phyloP scores from a whole-genome alignment of 2,113 vertebrate species.

The Chaenocephalus aceratus region DNA sequence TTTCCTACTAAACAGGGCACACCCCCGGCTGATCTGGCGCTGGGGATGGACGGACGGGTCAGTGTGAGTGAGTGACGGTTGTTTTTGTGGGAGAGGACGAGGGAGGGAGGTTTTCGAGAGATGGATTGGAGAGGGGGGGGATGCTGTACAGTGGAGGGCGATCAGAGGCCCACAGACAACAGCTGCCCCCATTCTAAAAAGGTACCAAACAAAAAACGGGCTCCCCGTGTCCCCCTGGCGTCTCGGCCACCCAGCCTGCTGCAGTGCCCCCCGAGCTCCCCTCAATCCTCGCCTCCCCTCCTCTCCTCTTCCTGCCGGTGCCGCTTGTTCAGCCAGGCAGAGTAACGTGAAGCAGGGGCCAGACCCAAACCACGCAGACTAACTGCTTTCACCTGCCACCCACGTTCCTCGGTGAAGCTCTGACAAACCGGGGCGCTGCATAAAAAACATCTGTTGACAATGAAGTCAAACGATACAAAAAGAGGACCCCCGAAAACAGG shows the following conservation, averaged over 20 bases:
- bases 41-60: slow-evolving; percentile 46
- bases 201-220: slow-evolving; percentile 57
- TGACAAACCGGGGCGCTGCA: slow-evolving; percentile 39
- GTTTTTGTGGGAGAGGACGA: slow-evolving; percentile 30
- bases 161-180: slow-evolving; percentile 57
- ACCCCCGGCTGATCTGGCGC: slow-evolving; percentile 60
- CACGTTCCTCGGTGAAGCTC: slow-evolving; percentile 61
- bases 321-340: slow-evolving; percentile 79
- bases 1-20: slow-evolving; percentile 52
- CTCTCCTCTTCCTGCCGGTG: slow-evolving; percentile 33
- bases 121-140: neutral
- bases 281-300: slow-evolving; percentile 25
- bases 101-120: slow-evolving; percentile 22
- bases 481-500: slow-evolving; percentile 39
- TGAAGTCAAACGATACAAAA: slow-evolving; percentile 43
- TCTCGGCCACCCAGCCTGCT: slow-evolving; percentile 71
- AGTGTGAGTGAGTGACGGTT: slow-evolving; percentile 39
- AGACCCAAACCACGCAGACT: slow-evolving; percentile 48
- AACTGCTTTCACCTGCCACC: slow-evolving; percentile 73
- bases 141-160: slow-evolving; percentile 50
- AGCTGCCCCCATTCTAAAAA: slow-evolving; percentile 74
- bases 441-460: slow-evolving; percentile 48
- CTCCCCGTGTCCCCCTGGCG: slow-evolving; percentile 47
- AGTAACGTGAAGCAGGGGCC: slow-evolving; percentile 61
- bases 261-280: slow-evolving; percentile 41